Conservation (phyloP, 2,797 vertebrate species). For the Tinamus major region DNA sequence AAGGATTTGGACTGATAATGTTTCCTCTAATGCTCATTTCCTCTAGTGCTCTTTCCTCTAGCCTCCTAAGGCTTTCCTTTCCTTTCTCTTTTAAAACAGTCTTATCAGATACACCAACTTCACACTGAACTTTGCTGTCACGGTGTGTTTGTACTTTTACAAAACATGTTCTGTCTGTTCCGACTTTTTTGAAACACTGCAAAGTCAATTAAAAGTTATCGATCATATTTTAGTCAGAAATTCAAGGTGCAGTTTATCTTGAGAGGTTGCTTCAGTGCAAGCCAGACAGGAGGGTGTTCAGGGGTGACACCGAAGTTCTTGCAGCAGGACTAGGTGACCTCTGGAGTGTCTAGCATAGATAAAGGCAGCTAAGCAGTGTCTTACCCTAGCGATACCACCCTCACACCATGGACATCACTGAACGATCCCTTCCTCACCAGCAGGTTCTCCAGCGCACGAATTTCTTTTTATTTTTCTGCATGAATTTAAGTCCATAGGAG, state of each 20-base stretch:
- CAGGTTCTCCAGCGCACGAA: neutral
- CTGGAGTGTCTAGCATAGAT: neutral
- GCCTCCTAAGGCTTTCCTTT: neutral
- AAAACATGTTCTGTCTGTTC: neutral
- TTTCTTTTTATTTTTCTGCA: neutral
- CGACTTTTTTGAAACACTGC: neutral
- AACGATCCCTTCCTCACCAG: neutral
- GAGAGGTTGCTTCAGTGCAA: neutral
- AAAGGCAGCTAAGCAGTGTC: neutral
- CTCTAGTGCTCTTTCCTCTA: too few species aligned
- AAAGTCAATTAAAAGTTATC: neutral
- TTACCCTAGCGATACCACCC: neutral
- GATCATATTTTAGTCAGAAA: neutral
- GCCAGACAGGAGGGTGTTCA: neutral
- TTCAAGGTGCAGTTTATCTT: neutral
- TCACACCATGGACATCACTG: neutral
- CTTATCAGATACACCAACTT: neutral
- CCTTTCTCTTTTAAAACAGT: neutral
- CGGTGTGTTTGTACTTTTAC: accelerated
- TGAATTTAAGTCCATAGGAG: neutral
- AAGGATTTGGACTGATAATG: neutral
- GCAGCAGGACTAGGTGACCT: neutral
- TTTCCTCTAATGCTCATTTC: neutral
- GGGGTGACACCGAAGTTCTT: neutral
- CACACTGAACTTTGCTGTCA: too few species aligned